Base-by-base conservation (phyloP, 2,888 invertebrate genomes). In the Lithosia quadra region DNA sequence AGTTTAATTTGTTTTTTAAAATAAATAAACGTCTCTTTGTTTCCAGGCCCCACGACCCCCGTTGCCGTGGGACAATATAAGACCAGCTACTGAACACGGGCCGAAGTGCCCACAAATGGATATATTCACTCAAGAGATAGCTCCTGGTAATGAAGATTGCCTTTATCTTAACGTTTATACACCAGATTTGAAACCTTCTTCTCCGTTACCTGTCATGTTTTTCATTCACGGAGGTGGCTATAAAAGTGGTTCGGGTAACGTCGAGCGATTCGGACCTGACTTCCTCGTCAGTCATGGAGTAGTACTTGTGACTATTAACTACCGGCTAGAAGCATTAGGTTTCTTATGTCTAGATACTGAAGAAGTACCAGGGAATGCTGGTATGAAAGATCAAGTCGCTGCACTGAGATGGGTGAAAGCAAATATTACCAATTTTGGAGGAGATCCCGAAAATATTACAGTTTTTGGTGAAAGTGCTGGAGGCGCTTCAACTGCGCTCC, bases 401-500 rank as follows among this genome's bases (percentile, higher is more conserved):
- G 89, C 88, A 18, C 67, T 89, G 7, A 81, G 68, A 68, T 89
- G 89, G 89, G 84, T 89, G 0, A 80, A 81, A 36, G 77, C 83
- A 59, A 89, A 89, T 63, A 87, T 89, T 36, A 63, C 69, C 0
- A 73, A 76, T 57, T 89, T 89, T 61, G 89, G 89, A 5, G 89
- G 89, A 10, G 86, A 89, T 79, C 80, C 87, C 0, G 72, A 82
- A 4, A 88, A 88, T 67, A 79, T 90, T 0, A 90, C 89, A 2
- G 69, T 90, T 21, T 85, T 89, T 65, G 90, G 90, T n/a, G 86
- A 88, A 72, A 90, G 90, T 62, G 86, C 87, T 63, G 90, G 89
- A 0, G 87, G 83, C 13, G 84, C 84, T 18, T 83, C 85, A 1
- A 79, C 79, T 2, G 68, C 76, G 15, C 76, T 74, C 0, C 90